These are phyloP conservation scores for Gallinago nigripennis DNA, from an alignment of 2,797 vertebrate genomes.

Conservation along the genomic window DNA sequence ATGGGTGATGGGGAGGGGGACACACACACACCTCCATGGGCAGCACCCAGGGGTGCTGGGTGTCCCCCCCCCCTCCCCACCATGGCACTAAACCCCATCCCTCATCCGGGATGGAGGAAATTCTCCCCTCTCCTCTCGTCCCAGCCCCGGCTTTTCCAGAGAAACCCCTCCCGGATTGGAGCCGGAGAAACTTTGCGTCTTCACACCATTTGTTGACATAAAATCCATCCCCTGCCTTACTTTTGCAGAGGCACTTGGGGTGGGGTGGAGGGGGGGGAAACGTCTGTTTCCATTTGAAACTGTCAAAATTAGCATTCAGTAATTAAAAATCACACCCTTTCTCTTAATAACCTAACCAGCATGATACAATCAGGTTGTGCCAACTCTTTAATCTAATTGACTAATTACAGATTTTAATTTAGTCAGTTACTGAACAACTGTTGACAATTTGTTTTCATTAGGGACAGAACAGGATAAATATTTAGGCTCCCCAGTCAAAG, in stretches of 20 bases:
- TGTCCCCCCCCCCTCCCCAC: background rate
- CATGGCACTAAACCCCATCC: rapidly evolving
- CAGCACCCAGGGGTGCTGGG: background rate
- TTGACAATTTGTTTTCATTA: constrained; percentile 89
- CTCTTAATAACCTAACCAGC: constrained; percentile 88
- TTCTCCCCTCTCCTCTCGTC: background rate
- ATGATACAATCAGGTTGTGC: constrained; percentile 87
- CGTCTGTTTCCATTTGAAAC: constrained; percentile 85
- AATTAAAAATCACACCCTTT: constrained; percentile 88
- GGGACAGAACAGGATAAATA: constrained; percentile 86
- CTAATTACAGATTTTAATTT: constrained; percentile 90
- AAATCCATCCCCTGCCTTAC: constrained; percentile 65
- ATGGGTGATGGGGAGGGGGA: background rate
- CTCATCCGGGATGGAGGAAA: background rate
- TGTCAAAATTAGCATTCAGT: constrained; percentile 88
- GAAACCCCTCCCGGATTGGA: background rate
- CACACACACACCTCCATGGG: background rate
- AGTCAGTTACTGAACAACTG: constrained; percentile 88
- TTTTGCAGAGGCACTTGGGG: constrained; percentile 34
- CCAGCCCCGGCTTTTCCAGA: background rate
- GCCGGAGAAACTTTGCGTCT: constrained; percentile 52
- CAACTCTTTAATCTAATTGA: constrained; percentile 89
- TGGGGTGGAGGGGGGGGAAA: constrained; percentile 30
- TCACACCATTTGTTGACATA: constrained; percentile 47
- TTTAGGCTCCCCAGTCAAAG: constrained; percentile 82